Evolutionary conservation across 2,797 vertebrate genomes (phyloP).

Genomic region (Dendrocincla tyrannina): DNA sequence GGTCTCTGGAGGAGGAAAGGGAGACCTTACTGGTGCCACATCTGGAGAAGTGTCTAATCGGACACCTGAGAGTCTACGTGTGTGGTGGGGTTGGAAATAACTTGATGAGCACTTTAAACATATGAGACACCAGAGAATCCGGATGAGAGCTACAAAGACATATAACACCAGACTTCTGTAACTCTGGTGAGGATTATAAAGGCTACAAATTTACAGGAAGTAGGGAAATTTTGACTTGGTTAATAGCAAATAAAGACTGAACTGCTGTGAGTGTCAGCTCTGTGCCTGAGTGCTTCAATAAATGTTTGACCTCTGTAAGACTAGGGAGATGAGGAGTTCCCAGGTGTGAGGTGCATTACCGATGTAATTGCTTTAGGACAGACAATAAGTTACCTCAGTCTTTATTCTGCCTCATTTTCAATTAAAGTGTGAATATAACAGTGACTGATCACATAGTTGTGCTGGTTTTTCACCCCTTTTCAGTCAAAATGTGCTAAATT

Average conservation of each 20-base stretch:
- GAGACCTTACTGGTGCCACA: background rate
- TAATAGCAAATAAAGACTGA: background rate
- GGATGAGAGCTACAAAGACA: background rate
- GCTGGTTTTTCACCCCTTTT: background rate
- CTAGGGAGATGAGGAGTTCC: background rate
- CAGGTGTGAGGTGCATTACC: background rate
- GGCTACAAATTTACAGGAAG: background rate
- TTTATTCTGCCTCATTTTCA: background rate
- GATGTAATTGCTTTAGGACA: background rate
- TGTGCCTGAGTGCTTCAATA: background rate
- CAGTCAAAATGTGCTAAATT: background rate
- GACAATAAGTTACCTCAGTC: background rate
- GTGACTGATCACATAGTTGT: background rate
- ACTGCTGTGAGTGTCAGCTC: background rate
- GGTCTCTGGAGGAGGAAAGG: background rate
- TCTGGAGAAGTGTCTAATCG: background rate
- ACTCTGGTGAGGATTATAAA: background rate
- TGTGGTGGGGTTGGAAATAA: background rate
- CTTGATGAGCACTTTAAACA: background rate
- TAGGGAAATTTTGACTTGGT: background rate
- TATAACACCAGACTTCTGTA: background rate
- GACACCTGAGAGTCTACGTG: background rate
- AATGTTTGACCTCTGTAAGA: background rate
- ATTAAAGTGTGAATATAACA: background rate
- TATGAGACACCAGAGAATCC: background rate